phyloP scores from a whole-genome alignment of 2,797 vertebrate genomes.

The Decapterus maruadsi region DNA sequence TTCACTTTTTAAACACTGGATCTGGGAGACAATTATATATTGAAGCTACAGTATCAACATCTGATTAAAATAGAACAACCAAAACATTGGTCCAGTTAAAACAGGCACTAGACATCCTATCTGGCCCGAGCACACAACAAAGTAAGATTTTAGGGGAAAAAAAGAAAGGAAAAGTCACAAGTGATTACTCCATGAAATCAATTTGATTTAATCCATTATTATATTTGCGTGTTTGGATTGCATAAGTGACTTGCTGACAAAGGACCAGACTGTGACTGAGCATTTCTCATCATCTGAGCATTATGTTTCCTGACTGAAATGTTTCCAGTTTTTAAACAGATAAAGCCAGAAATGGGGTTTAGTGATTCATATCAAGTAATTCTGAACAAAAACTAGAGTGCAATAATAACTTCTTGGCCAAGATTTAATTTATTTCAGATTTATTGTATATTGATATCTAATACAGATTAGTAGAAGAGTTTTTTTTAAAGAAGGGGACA shows the following conservation, averaged over 20 bases:
- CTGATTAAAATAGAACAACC: background rate
- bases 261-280: background rate
- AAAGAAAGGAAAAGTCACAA: background rate
- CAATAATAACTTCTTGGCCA: too few species aligned
- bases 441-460: too few species aligned
- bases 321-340: background rate
- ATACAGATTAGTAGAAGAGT: too few species aligned
- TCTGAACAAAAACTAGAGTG: background rate
- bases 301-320: background rate
- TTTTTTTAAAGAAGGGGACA: too few species aligned
- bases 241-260: background rate
- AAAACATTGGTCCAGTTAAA: background rate
- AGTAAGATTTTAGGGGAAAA: background rate
- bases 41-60: background rate
- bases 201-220: background rate
- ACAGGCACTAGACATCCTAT: background rate
- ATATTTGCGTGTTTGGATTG: background rate
- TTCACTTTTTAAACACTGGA: background rate
- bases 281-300: background rate
- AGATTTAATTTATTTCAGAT: too few species aligned
- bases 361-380: background rate
- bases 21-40: too few species aligned
- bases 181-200: background rate
- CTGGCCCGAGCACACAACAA: too few species aligned
- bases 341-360: background rate